Conservation (phyloP, 2,113 vertebrate species). For the Odocoileus hemionus region DNA sequence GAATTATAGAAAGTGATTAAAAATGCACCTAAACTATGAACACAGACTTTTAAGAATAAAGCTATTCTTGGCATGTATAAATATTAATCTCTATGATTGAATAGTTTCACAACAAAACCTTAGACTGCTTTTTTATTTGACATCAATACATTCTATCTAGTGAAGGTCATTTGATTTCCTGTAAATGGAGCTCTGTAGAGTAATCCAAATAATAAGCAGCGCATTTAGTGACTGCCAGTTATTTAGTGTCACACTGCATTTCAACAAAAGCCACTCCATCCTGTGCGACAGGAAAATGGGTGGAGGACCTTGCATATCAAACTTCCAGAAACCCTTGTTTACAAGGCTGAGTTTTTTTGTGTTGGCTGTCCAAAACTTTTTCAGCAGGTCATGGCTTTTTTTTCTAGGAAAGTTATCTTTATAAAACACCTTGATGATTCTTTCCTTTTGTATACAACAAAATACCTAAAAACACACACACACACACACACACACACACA, state of each 20-base stretch:
- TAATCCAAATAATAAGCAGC: slow-evolving; percentile 36
- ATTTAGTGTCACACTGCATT: slow-evolving; percentile 41
- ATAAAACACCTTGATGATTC: slow-evolving; percentile 29
- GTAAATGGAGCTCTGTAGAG: background rate
- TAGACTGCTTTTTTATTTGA: background rate
- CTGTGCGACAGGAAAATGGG: slow-evolving; percentile 79
- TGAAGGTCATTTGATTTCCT: slow-evolving; percentile 52
- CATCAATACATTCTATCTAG: background rate
- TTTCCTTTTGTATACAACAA: background rate
- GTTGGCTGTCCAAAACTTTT: slow-evolving; percentile 37
- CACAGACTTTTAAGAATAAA: background rate
- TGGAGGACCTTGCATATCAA: slow-evolving; percentile 68
- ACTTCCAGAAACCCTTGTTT: slow-evolving; percentile 80
- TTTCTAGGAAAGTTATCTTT: slow-evolving; percentile 53
- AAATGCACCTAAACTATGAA: background rate
- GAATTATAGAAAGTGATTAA: background rate
- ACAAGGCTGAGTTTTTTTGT: slow-evolving; percentile 65
- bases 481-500: background rate
- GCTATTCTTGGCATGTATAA: background rate
- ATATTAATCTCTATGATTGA: background rate
- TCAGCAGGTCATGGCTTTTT: slow-evolving; percentile 55
- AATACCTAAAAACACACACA: background rate
- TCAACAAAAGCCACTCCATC: slow-evolving; percentile 63
- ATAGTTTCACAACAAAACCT: background rate
- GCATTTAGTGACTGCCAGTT: slow-evolving; percentile 57